These are phyloP conservation scores for Dicrurus megarhynchus DNA, from an alignment of 2,113 vertebrate genomes.

Conservation along the genomic window DNA sequence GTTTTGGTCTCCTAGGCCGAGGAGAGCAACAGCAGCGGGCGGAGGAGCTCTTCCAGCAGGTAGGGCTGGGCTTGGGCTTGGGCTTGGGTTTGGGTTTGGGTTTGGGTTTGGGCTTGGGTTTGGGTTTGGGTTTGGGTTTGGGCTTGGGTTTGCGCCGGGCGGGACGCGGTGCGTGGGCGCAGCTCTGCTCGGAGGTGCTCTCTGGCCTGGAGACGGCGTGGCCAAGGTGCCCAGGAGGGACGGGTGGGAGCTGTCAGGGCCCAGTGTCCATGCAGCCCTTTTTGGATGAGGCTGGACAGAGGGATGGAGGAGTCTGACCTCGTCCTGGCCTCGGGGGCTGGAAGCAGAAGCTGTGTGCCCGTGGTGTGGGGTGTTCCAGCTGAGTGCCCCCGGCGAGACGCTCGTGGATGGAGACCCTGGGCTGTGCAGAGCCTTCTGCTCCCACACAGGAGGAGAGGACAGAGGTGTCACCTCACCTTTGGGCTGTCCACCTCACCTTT, in stretches of 20 bases:
- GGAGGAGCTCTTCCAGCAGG: conserved; percentile 73
- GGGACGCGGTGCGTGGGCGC: not conserved
- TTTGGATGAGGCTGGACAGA: not conserved
- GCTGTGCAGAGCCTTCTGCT: not conserved
- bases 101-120: too few relatives aligned
- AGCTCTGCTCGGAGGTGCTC: not conserved
- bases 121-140: too few relatives aligned
- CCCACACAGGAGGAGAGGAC: not conserved
- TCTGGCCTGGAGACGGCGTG: rapidly evolving
- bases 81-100: too few relatives aligned
- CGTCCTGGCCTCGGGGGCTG: rapidly evolving
- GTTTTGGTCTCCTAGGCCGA: conserved; percentile 55
- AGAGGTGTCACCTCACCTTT: not conserved
- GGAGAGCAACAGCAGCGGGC: conserved; percentile 72
- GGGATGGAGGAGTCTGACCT: not conserved
- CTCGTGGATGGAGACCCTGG: not conserved
- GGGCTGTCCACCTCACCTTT: too few relatives aligned
- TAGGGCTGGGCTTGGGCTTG: too few relatives aligned
- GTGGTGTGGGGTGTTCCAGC: too few relatives aligned
- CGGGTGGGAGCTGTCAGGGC: not conserved
- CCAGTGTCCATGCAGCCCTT: rapidly evolving
- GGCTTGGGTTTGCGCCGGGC: too few relatives aligned
- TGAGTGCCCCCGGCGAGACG: not conserved
- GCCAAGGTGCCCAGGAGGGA: rapidly evolving
- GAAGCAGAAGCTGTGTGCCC: not conserved